Evolutionary conservation across 2,113 vertebrate genomes (phyloP).

Genomic region (Pachyramphus minor): DNA sequence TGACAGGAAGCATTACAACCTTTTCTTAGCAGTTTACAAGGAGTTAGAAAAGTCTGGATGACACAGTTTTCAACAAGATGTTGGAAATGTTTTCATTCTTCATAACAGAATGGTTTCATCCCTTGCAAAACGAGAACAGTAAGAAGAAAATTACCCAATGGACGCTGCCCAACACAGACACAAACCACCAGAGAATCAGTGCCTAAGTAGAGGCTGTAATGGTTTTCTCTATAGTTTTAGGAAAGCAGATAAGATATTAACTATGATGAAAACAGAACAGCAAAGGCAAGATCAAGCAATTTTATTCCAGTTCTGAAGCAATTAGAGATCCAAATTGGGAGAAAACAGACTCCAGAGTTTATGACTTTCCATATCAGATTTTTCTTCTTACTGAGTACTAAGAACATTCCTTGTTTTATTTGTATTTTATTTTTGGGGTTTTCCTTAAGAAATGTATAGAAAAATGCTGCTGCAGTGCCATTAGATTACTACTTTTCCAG

Average conservation of each 20-base stretch:
- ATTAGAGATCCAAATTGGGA: not conserved
- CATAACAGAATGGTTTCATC: not conserved
- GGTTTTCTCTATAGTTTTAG: not conserved
- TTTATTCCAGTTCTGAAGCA: not conserved
- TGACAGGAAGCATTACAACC: not conserved
- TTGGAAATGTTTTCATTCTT: not conserved
- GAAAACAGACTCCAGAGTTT: not conserved
- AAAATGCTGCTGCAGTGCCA: not conserved
- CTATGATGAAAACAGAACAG: not conserved
- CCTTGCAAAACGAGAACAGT: not conserved
- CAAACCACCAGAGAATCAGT: not conserved
- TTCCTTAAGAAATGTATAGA: not conserved
- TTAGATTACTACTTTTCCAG: not conserved
- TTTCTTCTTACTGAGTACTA: not conserved
- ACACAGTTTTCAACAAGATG: rapidly evolving
- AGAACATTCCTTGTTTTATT: not conserved
- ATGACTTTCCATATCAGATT: not conserved
- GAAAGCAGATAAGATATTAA: not conserved
- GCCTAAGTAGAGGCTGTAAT: not conserved
- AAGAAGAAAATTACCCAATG: not conserved
- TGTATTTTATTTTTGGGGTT: not conserved
- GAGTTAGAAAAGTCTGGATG: not conserved
- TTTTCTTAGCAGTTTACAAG: not conserved
- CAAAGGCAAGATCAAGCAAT: not conserved
- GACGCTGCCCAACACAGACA: not conserved